A percentile compares a stretch with the other conserved stretches of the same genome.
These are phyloP conservation scores for Altica lythri DNA, from an alignment of 2,888 invertebrate genomes.

Conservation along the genomic window DNA sequence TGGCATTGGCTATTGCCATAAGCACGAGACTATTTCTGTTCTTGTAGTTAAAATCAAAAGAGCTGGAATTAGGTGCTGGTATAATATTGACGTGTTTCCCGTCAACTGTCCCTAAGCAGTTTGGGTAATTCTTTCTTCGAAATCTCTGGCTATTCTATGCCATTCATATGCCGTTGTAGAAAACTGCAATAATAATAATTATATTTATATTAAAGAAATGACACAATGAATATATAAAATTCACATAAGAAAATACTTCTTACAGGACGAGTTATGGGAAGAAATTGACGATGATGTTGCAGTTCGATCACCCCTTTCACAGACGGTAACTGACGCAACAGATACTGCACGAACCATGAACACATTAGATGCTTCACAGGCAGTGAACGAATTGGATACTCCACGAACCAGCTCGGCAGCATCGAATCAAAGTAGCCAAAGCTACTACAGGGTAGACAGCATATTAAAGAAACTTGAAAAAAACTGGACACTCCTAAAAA, in stretches of 20 bases:
- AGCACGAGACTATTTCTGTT: neutral
- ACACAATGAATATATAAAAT: neutral
- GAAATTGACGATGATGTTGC: neutral
- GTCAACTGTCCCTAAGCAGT: no score
- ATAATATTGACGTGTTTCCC: neutral
- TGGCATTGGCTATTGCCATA: neutral
- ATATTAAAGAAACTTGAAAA: neutral
- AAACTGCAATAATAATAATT: neutral
- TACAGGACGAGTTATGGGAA: neutral
- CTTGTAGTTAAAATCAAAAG: constrained; percentile 3
- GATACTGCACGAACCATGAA: neutral
- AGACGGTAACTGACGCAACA: neutral
- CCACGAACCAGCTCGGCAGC: neutral
- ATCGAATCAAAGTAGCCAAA: neutral
- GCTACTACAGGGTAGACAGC: neutral
- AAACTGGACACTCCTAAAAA: constrained; percentile 1
- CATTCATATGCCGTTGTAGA: neutral
- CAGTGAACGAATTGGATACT: neutral
- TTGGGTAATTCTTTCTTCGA: no score
- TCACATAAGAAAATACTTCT: neutral
- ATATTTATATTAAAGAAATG: constrained; percentile 3
- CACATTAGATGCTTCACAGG: neutral
- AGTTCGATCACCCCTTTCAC: neutral
- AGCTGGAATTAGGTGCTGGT: constrained; percentile 4
- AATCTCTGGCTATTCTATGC: no score